Base-by-base conservation (phyloP, 2,113 vertebrate genomes). In the Hemibagrus wyckioides region DNA sequence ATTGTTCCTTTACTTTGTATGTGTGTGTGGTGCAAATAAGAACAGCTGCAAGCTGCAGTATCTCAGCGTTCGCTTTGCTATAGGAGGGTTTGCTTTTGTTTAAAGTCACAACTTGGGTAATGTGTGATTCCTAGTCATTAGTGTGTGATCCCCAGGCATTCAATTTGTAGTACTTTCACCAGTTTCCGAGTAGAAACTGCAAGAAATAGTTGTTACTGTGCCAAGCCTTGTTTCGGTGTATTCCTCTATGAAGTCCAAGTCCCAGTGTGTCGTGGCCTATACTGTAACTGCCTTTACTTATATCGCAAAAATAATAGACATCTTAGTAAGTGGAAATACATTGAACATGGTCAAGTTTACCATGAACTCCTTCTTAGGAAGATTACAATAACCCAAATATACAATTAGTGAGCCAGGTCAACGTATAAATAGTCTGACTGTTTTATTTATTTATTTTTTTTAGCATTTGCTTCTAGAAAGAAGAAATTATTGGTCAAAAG, bases 121-220 rank as follows among this genome's bases (percentile, higher is more conserved):
- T 61, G 25, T 61, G 56, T 63, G 80, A 63, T 44, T 82, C 39
- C 39, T 44, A 82, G 23, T 63, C 80, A 82, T 82, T 63, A 82
- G 23, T 48, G 57, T 80, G 19, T 23, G 54, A 59, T 59, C 30
- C 54, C 33, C 19, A 39, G 30, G 54, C 54, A 6, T 81, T 81
- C 25, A 2, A 10, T 81, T 81, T 81, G 36, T 59, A 59, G 0
- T 39, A 33, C 54, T 81, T 81, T 59, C 56, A 59, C 33, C 5
- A 57, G 33, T 81, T 59, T 2, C 39, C 36, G 10, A 28, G 67
- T 36, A 28, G 25, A 52, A 19, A n/a, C 75, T 76, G 25, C 1
- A 50, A 30, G 48, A 52, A 52, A 77, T 30, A 19, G 28, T 52
- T 6, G 6, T 7, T 50, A 50, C 23, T 19, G 13, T 52, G 44